Conservation (phyloP, 2,113 vertebrate genomes). For the Hippoglossus stenolepis region DNA sequence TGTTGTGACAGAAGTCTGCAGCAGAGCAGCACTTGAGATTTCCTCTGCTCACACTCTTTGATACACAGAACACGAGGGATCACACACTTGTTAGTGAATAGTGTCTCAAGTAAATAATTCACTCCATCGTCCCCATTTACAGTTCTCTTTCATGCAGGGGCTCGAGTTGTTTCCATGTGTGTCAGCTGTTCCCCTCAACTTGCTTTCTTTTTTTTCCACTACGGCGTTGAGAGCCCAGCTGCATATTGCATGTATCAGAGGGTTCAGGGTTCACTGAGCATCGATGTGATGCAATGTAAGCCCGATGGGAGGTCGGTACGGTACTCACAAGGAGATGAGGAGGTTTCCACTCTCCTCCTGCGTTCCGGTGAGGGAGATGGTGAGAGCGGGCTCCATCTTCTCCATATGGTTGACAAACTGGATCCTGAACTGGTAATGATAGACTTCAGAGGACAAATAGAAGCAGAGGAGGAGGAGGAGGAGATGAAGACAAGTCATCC, state of each 20-base stretch:
- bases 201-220: slow-evolving; percentile 3
- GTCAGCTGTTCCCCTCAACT: slow-evolving; percentile 36
- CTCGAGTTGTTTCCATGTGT: slow-evolving; percentile 41
- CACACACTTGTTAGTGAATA: slow-evolving; percentile 29
- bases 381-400: slow-evolving; percentile 81
- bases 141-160: slow-evolving; percentile 61
- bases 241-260: slow-evolving; percentile 44
- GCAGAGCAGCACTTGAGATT: too few relatives aligned
- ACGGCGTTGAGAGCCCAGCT: slow-evolving; percentile 42
- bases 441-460: slow-evolving; percentile 79
- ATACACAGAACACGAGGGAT: slow-evolving; percentile 42
- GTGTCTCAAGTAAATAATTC: slow-evolving; percentile 63
- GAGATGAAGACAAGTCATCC: neutral
- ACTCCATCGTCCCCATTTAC: slow-evolving; percentile 60
- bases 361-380: slow-evolving; percentile 87
- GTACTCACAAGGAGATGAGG: slow-evolving; percentile 88
- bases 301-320: slow-evolving; percentile 54
- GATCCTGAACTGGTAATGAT: slow-evolving; percentile 94
- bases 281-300: slow-evolving; percentile 31
- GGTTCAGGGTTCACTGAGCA: neutral
- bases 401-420: slow-evolving; percentile 87
- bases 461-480: neutral
- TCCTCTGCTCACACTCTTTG: slow-evolving; percentile 12
- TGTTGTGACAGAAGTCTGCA: too few relatives aligned
- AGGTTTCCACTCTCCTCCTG: slow-evolving; percentile 85